Conservation (phyloP, 2,888 invertebrate species). For the Amphimallon solstitiale region DNA sequence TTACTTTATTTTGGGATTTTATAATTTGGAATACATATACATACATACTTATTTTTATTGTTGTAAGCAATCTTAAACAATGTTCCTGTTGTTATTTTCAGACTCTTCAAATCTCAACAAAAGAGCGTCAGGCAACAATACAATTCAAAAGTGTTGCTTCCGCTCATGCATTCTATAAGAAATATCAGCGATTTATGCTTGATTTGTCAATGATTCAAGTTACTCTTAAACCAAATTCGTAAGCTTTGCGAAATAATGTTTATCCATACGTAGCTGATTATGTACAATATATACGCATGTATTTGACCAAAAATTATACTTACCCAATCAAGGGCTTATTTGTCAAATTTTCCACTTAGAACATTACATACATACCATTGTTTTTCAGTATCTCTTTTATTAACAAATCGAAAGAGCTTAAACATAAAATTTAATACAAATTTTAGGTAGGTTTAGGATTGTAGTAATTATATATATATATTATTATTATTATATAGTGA, state of each 20-base stretch:
- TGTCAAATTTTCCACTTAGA: neutral
- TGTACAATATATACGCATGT: neutral
- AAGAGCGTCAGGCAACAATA: conserved; percentile 63
- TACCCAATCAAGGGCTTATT: neutral
- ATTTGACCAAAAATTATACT: neutral
- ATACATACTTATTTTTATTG: neutral
- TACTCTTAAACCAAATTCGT: conserved; percentile 53
- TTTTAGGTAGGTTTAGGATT: too few species aligned
- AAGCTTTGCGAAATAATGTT: neutral
- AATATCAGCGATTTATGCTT: conserved; percentile 68
- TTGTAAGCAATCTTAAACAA: neutral
- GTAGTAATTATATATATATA: too few species aligned
- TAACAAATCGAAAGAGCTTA: too few species aligned
- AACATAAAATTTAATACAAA: too few species aligned
- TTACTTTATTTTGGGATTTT: conserved; percentile 27
- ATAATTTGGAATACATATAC: neutral
- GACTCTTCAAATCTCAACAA: conserved; percentile 60
- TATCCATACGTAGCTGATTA: too few species aligned
- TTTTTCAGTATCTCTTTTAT: conserved; percentile 4
- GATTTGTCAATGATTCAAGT: conserved; percentile 68
- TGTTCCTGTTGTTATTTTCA: conserved; percentile 52
- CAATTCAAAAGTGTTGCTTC: conserved; percentile 67
- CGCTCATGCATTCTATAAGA: conserved; percentile 67
- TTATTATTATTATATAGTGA: too few species aligned
- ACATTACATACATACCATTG: neutral